These are phyloP conservation scores for Pseudachorutes palmiensis DNA, from an alignment of 1,140 invertebrate species.

Conservation along the genomic window DNA sequence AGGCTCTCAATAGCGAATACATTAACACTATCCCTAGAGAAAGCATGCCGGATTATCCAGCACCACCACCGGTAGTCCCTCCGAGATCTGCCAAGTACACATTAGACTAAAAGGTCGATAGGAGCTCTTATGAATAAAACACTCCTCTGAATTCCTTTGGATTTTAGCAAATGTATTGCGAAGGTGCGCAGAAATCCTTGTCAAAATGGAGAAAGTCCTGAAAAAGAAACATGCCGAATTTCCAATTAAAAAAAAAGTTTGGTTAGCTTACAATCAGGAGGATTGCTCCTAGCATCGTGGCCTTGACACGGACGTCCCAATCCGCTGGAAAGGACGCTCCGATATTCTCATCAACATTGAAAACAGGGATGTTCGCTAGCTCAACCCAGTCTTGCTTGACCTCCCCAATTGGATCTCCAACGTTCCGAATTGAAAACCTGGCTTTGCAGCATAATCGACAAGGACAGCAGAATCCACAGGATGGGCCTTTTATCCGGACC, in stretches of 20 bases:
- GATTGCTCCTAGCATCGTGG: slow-evolving; percentile 12
- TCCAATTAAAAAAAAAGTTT: neutral
- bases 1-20: too few relatives aligned
- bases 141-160: neutral
- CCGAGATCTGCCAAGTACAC: too few relatives aligned
- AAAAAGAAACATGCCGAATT: neutral
- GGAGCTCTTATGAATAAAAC: too few relatives aligned
- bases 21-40: too few relatives aligned
- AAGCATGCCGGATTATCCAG: too few relatives aligned
- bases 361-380: neutral
- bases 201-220: slow-evolving; percentile 19
- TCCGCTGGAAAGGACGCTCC: slow-evolving; percentile 13
- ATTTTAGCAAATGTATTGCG: slow-evolving; percentile 16
- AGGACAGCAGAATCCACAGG: slow-evolving; percentile 7
- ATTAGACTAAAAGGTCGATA: too few relatives aligned
- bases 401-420: neutral
- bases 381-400: neutral
- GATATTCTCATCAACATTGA: neutral
- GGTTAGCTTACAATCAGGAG: slow-evolving; percentile 12
- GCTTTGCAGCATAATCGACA: slow-evolving; percentile 14
- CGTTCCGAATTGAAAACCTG: neutral
- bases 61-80: too few relatives aligned
- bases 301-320: slow-evolving; percentile 8
- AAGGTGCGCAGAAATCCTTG: slow-evolving; percentile 11
- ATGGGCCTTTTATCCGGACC: slow-evolving; percentile 10